Conservation (phyloP, 2,888 invertebrate genomes). For the Spilosoma lubricipeda region DNA sequence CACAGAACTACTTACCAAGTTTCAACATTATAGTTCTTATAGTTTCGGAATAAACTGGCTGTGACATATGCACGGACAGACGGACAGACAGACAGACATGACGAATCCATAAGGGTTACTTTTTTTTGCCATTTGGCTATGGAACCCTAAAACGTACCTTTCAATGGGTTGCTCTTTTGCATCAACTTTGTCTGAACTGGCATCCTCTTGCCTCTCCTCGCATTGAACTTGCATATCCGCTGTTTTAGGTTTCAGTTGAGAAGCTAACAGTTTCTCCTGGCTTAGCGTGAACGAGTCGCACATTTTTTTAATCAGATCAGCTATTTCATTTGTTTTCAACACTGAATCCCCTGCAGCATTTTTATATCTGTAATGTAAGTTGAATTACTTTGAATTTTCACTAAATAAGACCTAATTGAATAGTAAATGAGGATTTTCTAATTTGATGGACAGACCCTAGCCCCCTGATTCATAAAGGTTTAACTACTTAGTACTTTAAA, state of each 20-base stretch:
- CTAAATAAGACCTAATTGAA: neutral
- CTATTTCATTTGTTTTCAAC: conserved; percentile 72
- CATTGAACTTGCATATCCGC: conserved; percentile 78
- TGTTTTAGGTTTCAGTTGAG: conserved; percentile 53
- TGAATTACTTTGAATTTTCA: neutral
- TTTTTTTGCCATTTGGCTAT: no score
- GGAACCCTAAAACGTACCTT: no score
- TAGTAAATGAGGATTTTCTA: neutral
- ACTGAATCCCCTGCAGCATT: conserved; percentile 73
- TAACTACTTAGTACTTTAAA: no score
- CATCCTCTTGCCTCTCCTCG: conserved; percentile 39
- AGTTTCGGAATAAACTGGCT: no score
- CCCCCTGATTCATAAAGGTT: no score
- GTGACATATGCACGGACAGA: no score
- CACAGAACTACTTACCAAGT: no score
- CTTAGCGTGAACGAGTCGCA: conserved; percentile 74
- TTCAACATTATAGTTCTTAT: no score
- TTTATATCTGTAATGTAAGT: conserved; percentile 64
- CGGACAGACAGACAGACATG: no score
- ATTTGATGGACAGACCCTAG: no score
- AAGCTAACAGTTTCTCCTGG: conserved; percentile 68
- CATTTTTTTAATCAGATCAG: conserved; percentile 78
- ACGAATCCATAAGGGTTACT: no score
- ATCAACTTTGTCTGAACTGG: neutral
- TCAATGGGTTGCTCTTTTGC: conserved; percentile 43